Base-by-base conservation (phyloP, 2,113 vertebrate species). In the human region DNA sequence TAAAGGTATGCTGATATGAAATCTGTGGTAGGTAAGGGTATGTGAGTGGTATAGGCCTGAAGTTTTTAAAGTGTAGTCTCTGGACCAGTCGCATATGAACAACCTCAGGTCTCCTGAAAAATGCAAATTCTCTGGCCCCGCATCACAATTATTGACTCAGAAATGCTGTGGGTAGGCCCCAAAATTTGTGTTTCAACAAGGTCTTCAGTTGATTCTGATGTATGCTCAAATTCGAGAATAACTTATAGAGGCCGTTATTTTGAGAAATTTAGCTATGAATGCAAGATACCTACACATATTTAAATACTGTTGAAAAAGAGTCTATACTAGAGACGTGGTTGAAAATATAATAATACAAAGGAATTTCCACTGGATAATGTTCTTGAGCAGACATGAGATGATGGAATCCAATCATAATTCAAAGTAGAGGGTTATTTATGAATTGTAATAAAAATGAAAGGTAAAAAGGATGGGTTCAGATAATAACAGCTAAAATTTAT, bases 371-470 rank as follows among this genome's bases (percentile, higher is more conserved):
- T 82, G 38, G 25, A 18, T 90, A 94, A 64, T 82, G 18, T 94
- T 86, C 38, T 81, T 78, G 11, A 72, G 57, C 3, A 93, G 68
- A 40, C 64, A 57, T 64, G 17, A 78, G 38, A 14, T 89, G 70
- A 81, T 91, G 30, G 12, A 86, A 90, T 94, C 84, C 18, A 72
- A 64, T 94, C 25, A 78, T 6, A 90, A 43, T 82, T 97, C 50
- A 78, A 82, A 92, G 32, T 23, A 90, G 32, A 95, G 35, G 5
- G 5, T 50, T 89, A 48, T 68, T 52, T 50, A 96, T 18, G 2
- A 16, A 95, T 82, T 95, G 8, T 40, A 82, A 59, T 94, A 97
- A 89, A 93, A 95, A 85, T 25, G 9, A 96, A 97, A 97, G n/a
- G 6, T 7, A 52, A 52, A 94, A 97, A 95, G 4, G 5, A 97